Evolutionary conservation across 1,140 invertebrate species (phyloP), one percentile per base, ranked within the genome.

Genomic region (Papilio helenus): DNA sequence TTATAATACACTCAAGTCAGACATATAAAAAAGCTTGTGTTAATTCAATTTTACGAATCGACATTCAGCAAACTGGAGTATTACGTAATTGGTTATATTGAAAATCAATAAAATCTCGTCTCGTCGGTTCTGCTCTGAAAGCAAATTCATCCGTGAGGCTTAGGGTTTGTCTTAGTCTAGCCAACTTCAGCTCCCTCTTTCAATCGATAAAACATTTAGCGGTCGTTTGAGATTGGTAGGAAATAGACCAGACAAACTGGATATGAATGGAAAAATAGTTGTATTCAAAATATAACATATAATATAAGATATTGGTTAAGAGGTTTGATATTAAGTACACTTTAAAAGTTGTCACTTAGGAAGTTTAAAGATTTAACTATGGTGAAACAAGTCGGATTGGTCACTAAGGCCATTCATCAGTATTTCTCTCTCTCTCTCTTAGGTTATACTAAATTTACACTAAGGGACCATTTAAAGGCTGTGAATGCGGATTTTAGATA

Each of bases 21-120:
- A 0, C 44, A 46, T 14, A 14, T 46, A 46, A 46, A 46, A 34
- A 46, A 46, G 44, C 44, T 46, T 23, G n/a, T 29, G 23, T 61
- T 26, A 26, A 61, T 26, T 3, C 2, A 29, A 29, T 39, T 39
- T 39, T 39, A 39, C 34, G n/a, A 65, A 26, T 29, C 3, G 23
- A 12, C 58, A 65, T 65, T 26, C 58, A 29, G 20, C 58, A 65
- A 26, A 65, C 58, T 29, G n/a, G 51, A 55, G 55, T 65, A 29
- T 29, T 65, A 65, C 58, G 23, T 65, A 65, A 65, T 65, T 29
- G 58, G 58, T 65, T 26, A n/a, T 65, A 65, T 65, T 65, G 58
- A 65, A 65, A 65, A 65, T 65, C 58, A 65, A 65, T 65, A 65
- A 65, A 39, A 65, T 26, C 58, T 65, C 23, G 23, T 14, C 58